Base-by-base conservation (phyloP, 2,888 invertebrate species). In the Monochamus alternatus region DNA sequence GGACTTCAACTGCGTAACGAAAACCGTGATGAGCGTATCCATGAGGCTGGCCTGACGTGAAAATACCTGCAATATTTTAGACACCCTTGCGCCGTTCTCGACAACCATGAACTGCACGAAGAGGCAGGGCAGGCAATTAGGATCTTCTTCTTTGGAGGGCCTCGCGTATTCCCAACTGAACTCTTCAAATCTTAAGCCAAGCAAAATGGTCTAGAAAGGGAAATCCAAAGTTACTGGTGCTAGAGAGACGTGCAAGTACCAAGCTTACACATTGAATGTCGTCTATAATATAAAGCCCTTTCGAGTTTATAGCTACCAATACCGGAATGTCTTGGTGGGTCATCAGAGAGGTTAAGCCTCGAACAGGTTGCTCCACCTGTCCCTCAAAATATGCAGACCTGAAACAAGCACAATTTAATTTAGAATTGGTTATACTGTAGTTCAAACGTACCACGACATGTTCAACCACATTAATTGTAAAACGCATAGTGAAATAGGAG, bases 331-430 rank as follows among this genome's bases (percentile, higher is more conserved):
- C 97, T 82, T 94, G 95, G 87, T 96, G 95, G 1, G 95, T 95
- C 75, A 97, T 92, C 85, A 97, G 91, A 74, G 96, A 95, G 76
- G 95, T 95, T 75, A 97, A 90, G 66, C 96, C 96, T 72, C 96
- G 92, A 0, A 96, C 94, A 0, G 97, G 97, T 88, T 96, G 96
- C 88, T 98, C 98, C 71, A 98, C 95, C 90, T 97, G 97, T 8
- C 97, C 98, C 90, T 96, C 95, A 89, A 98, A 98, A 90, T 97
- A 98, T 31, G 97, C 97, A 77, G 96, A 95, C 71, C 97, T 97
- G 89, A 8, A 89, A 89, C 7, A 7, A 55, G 14, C 14, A 14
- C n/a, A 38, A 38, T 38, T 38, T 38, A 38, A 38, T 38, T 38
- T 7, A 38, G 4, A 5, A 7, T 38, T 2, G 7, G 4, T 38